These are phyloP conservation scores for Tenebrio molitor DNA, from an alignment of 1,140 invertebrate species.

Conservation along the genomic window DNA sequence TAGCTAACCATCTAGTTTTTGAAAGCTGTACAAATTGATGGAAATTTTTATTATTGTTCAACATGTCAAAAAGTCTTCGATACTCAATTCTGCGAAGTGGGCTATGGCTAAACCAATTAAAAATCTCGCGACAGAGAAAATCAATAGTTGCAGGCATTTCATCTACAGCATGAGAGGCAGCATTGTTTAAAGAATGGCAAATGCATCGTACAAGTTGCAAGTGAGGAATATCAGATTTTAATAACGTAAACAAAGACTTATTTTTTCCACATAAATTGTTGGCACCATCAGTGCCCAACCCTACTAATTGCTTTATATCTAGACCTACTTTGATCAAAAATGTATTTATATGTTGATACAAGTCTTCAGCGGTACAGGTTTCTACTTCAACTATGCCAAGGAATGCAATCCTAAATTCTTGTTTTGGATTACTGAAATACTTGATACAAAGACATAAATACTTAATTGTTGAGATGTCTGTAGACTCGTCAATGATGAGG, in stretches of 20 bases:
- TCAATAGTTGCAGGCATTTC: slow-evolving; percentile 22
- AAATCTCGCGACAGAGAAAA: background rate
- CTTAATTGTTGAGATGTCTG: background rate
- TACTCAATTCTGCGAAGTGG: background rate
- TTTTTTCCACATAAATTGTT: too few relatives aligned
- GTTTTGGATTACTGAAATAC: background rate
- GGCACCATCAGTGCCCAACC: too few relatives aligned
- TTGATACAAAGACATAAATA: background rate
- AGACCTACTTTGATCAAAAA: too few relatives aligned
- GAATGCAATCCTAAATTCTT: slow-evolving; percentile 17
- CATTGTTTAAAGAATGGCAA: slow-evolving; percentile 16
- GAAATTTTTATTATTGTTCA: slow-evolving; percentile 5
- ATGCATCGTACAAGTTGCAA: slow-evolving; percentile 5
- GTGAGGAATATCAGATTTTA: background rate
- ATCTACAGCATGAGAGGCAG: background rate
- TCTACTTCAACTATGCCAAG: too few relatives aligned
- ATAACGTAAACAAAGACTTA: too few relatives aligned
- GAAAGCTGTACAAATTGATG: slow-evolving; percentile 15
- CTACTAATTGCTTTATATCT: too few relatives aligned
- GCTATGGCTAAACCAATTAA: slow-evolving; percentile 5
- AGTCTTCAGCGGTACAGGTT: too few relatives aligned
- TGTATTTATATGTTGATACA: too few relatives aligned
- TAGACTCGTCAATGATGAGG: slow-evolving; percentile 32
- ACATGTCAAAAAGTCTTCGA: background rate
- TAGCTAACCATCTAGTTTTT: slow-evolving; percentile 8